These are phyloP conservation scores for Cantharis nigra DNA, from an alignment of 2,888 invertebrate species.

Conservation along the genomic window DNA sequence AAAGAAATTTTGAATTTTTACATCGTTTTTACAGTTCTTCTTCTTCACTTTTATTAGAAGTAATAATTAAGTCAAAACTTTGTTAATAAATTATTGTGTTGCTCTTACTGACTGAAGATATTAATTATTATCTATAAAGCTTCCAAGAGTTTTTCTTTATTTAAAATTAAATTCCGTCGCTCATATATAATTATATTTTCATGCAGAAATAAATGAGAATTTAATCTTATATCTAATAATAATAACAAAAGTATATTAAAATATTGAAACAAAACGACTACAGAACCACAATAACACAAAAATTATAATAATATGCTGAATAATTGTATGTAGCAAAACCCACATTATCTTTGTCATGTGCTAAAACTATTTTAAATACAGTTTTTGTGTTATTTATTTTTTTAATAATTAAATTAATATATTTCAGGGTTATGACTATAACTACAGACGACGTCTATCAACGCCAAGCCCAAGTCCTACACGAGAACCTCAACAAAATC, in stretches of 20 bases:
- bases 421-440: slow-evolving; percentile 63
- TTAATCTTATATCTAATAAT: slow-evolving; percentile 3
- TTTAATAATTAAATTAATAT: neutral
- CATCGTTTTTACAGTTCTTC: neutral
- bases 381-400: neutral
- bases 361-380: neutral
- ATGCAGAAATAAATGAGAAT: slow-evolving; percentile 1
- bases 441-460: slow-evolving; percentile 73
- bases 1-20: neutral
- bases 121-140: slow-evolving; percentile 13
- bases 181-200: neutral
- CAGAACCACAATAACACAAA: neutral
- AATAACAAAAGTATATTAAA: neutral
- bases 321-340: neutral
- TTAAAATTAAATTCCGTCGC: slow-evolving; percentile 12
- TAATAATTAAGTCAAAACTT: neutral
- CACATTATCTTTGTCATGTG: neutral
- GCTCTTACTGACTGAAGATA: neutral
- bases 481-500: slow-evolving; percentile 54
- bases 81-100: neutral
- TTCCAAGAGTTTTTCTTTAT: neutral
- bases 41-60: neutral
- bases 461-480: slow-evolving; percentile 70
- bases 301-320: neutral
- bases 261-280: neutral